phyloP scores from a whole-genome alignment of 53 echinoderm and acorn worm species.

The Crossaster papposus region DNA sequence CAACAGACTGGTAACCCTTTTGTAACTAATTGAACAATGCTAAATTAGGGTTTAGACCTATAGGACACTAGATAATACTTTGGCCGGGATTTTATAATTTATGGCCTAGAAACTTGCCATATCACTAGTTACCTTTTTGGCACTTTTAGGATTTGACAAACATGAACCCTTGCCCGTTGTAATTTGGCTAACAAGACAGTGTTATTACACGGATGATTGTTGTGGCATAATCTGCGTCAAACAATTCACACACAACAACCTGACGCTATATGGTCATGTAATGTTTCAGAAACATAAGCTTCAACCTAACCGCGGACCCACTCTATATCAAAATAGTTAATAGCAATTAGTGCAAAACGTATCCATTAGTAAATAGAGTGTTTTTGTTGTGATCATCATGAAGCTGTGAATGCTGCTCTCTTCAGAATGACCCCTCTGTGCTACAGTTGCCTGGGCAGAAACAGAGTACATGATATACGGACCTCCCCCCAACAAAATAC shows the following conservation, averaged over 20 bases:
- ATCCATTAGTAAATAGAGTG: neutral
- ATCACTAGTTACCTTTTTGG: too few species aligned
- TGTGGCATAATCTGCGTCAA: too few species aligned
- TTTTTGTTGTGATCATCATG: neutral
- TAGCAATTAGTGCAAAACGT: neutral
- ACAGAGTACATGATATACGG: neutral
- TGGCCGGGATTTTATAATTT: too few species aligned
- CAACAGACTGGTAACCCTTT: too few species aligned
- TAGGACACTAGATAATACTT: too few species aligned
- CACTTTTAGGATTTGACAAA: too few species aligned
- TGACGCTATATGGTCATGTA: neutral
- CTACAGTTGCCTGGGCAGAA: neutral
- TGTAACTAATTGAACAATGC: too few species aligned
- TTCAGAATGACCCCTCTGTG: neutral
- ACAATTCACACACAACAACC: neutral
- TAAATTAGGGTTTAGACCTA: too few species aligned
- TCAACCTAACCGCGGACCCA: neutral
- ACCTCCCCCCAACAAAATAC: neutral
- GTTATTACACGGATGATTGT: too few species aligned
- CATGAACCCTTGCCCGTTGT: too few species aligned
- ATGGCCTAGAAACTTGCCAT: too few species aligned
- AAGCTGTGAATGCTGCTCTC: neutral
- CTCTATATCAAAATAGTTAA: neutral
- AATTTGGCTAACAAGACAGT: too few species aligned
- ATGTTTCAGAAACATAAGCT: neutral